phyloP scores from a whole-genome alignment of 2,797 vertebrate genomes.

The Astyanax mexicanus region DNA sequence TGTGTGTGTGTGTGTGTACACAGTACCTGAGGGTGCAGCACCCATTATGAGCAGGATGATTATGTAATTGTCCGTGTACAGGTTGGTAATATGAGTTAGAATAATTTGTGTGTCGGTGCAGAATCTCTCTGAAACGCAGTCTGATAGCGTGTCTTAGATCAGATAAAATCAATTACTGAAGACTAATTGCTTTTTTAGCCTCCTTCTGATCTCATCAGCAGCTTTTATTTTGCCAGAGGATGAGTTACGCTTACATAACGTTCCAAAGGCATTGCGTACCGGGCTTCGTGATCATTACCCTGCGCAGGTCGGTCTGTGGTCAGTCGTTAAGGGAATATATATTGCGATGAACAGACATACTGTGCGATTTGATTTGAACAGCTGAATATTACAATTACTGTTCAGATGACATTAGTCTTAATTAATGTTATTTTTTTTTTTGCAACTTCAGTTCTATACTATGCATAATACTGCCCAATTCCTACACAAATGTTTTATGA shows the following conservation, averaged over 20 bases:
- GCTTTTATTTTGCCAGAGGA: not conserved
- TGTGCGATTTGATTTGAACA: too few species aligned
- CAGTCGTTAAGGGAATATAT: not conserved
- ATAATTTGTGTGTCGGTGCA: constrained; percentile 29
- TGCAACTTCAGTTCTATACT: too few species aligned
- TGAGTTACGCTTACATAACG: not conserved
- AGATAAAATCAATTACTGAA: constrained; percentile 36
- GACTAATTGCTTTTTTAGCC: constrained; percentile 22
- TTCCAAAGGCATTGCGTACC: too few species aligned
- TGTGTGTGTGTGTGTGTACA: constrained; percentile 17
- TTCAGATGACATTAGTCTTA: too few species aligned
- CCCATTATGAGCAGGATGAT: constrained; percentile 34
- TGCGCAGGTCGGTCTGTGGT: not conserved
- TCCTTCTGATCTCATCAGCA: constrained; percentile 1
- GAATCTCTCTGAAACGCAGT: constrained; percentile 23
- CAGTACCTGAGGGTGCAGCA: constrained; percentile 33
- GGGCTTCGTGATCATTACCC: not conserved
- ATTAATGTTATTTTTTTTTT: too few species aligned
- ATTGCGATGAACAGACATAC: too few species aligned
- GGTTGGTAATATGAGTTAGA: constrained; percentile 42
- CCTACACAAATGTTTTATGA: too few species aligned
- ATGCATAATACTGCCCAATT: too few species aligned
- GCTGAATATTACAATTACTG: too few species aligned
- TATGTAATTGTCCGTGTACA: constrained; percentile 46
- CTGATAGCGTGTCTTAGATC: constrained; percentile 7